phyloP scores from a whole-genome alignment of 2,888 invertebrate species.

The Seladonia tumulorum region DNA sequence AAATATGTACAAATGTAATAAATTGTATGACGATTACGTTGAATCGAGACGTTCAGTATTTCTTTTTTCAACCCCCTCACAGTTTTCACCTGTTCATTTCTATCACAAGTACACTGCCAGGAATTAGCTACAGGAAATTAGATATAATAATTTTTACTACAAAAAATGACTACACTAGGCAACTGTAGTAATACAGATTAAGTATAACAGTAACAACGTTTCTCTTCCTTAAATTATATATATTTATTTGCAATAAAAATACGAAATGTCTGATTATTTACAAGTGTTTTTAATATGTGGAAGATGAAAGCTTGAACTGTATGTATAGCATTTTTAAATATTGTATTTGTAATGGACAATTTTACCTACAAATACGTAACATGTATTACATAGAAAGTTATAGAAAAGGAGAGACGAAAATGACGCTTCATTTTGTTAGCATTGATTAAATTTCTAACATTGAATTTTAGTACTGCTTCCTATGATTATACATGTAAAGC shows the following conservation, averaged over 20 bases:
- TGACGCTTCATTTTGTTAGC: not conserved
- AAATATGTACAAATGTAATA: constrained; percentile 81
- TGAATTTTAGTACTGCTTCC: not conserved
- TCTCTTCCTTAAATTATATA: too few species aligned
- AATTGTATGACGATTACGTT: constrained; percentile 79
- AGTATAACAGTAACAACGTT: not conserved
- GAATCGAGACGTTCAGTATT: constrained; percentile 34
- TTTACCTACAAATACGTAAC: not conserved
- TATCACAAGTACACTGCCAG: not conserved
- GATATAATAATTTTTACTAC: too few species aligned
- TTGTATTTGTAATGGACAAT: constrained; percentile 4
- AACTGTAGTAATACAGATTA: too few species aligned
- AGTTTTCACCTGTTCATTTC: too few species aligned
- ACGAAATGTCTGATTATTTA: constrained; percentile 13
- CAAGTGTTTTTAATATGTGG: not conserved
- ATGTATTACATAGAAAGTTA: too few species aligned
- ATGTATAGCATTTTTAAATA: not conserved
- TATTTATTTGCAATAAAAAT: constrained; percentile 11
- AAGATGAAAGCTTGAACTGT: not conserved
- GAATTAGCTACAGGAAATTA: too few species aligned
- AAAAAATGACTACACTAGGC: too few species aligned
- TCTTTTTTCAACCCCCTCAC: not conserved
- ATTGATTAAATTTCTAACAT: not conserved
- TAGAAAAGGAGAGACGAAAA: not conserved
- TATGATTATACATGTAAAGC: not conserved